Evolutionary conservation across 2,113 vertebrate genomes (phyloP).

Genomic region (Merops nubicus): DNA sequence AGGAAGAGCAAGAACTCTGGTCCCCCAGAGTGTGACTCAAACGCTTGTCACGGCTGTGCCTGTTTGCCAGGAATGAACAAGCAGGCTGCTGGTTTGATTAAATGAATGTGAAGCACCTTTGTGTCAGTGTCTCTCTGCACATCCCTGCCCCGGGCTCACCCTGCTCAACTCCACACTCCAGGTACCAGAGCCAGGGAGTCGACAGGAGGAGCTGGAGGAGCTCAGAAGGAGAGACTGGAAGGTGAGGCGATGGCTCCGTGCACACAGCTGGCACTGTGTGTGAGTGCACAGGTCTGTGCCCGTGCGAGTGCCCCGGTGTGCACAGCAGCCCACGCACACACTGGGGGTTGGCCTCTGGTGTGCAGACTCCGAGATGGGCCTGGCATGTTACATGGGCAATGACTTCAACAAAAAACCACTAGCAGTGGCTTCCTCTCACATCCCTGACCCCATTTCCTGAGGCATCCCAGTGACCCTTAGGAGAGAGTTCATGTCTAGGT

Average conservation of each 20-base stretch:
- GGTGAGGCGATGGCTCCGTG: not conserved
- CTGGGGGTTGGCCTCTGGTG: not conserved
- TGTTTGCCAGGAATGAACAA: not conserved
- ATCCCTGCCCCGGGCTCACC: not conserved
- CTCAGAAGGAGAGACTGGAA: not conserved
- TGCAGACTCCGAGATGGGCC: not conserved
- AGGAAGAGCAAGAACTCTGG: not conserved
- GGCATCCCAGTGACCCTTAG: not conserved
- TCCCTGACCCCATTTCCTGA: not conserved
- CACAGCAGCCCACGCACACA: not conserved
- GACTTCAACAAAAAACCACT: not conserved
- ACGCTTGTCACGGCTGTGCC: not conserved
- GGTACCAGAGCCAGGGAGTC: not conserved
- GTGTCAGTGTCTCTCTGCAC: not conserved
- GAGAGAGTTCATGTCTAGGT: not conserved
- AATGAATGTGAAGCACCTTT: constrained; percentile 31
- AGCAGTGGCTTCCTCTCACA: not conserved
- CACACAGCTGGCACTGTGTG: not conserved
- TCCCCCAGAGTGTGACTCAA: not conserved
- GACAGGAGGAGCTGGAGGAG: fast-evolving
- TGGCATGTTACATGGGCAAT: not conserved
- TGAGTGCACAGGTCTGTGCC: not conserved
- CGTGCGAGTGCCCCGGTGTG: not conserved
- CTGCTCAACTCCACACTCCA: not conserved
- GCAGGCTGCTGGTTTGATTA: not conserved